Base-by-base conservation (phyloP, 2,888 invertebrate genomes). In the Biston betularia region DNA sequence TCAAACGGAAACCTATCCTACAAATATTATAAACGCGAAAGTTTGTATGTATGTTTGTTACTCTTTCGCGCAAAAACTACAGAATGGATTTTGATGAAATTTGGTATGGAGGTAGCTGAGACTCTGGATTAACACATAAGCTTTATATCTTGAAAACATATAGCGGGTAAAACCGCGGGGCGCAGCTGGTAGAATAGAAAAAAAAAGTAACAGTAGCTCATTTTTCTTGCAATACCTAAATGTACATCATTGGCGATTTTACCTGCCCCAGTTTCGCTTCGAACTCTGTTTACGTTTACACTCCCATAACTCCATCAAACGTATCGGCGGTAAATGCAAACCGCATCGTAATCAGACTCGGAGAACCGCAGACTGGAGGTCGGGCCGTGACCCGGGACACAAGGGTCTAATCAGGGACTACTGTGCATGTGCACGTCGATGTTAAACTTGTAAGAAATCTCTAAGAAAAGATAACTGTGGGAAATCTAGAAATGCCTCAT, bases 331-430 rank as follows among this genome's bases (percentile, higher is more conserved):
- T 59, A 59, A 67, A 64, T 14, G 60, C 59, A 49, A 49, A 69
- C 58, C 69, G 33, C 65, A 58, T 55, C 57, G 58, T 58, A 65
- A 65, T 65, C 48, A 68, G 57, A 38, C 60, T 57, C 60, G 64
- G 57, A 56, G 65, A 60, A 71, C 74, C 66, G 46, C 63, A 68
- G 59, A 45, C 61, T 5, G 50, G 12, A 44, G 65, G 65, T 45
- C 52, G 60, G 34, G 49, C 65, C 65, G 60, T 73, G 70, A 76
- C 73, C 73, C 76, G 72, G 73, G 71, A 75, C 72, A 63, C 70
- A 71, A 77, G 72, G 68, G 67, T 73, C 73, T 75, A 77, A 81
- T 77, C 76, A 75, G 73, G 58, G 58, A 67, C 67, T 67, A 67
- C 63, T 54, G 62, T 58, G 65, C 60, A 33, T 10, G 45, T 59